Percentiles rank a stretch among this genome's conserved stretches.
Evolutionary conservation across 2,888 invertebrate species (phyloP).

Genomic region (Polymixis lichenea): DNA sequence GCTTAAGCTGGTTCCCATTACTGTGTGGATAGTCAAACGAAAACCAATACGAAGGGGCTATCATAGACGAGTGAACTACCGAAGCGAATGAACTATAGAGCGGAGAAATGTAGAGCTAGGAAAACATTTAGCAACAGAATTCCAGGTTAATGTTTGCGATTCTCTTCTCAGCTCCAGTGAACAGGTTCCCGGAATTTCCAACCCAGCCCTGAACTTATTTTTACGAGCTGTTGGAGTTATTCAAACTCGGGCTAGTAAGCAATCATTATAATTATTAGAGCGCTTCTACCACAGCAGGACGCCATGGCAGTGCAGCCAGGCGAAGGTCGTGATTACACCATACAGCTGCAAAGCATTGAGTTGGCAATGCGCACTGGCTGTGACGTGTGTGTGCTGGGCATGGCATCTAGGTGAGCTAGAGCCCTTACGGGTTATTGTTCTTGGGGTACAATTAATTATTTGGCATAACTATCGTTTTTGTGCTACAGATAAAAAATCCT

Average conservation of each 20-base stretch:
- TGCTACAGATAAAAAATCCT: neutral
- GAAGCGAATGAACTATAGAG: neutral
- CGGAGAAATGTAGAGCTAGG: neutral
- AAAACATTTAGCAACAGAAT: neutral
- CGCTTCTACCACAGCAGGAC: neutral
- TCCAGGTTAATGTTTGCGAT: neutral
- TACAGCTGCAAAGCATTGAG: neutral
- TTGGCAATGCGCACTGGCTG: neutral
- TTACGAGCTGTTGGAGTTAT: neutral
- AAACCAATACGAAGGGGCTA: neutral
- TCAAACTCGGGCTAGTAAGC: neutral
- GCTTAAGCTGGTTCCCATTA: too few relatives aligned
- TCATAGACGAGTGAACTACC: neutral
- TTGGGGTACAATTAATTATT: neutral
- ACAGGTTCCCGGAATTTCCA: neutral
- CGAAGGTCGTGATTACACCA: neutral
- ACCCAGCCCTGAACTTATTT: neutral
- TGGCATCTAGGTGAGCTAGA: neutral
- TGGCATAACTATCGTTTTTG: neutral
- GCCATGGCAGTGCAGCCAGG: neutral
- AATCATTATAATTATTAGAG: neutral
- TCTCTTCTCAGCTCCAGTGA: constrained; percentile 8
- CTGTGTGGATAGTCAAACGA: neutral
- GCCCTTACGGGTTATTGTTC: neutral
- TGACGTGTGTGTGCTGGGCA: neutral